Evolutionary conservation across 2,888 invertebrate species (phyloP), one percentile per base, ranked within the genome.

Genomic region (Ophion ellenae): DNA sequence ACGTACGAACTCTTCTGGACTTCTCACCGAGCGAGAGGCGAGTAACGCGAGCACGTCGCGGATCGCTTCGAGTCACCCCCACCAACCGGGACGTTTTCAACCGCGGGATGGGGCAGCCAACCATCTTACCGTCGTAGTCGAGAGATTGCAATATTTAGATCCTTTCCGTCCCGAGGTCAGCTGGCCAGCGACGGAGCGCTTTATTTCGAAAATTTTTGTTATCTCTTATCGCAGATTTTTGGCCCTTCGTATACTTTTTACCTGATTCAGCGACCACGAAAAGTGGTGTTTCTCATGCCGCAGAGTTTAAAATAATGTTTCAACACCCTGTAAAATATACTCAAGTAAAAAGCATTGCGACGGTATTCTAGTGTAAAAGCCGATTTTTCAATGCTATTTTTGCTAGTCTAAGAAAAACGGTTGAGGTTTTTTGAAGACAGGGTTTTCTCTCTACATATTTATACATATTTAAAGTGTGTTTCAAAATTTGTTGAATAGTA

Each of bases 1-100:
- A 59, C 67, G 71, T 76, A 85, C 85, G 36, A 80, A 83, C 76
- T 73, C 76, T 71, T 75, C 76, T 82, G 69, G 59, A 78, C 85
- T 71, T 85, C 82, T 78, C 81, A 70, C 20, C 85, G 78, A 17
- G 78, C 57, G 64, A 57, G 76, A 85, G 70, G 70, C 78, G 69
- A 75, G 75, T 69, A 61, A 64, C 83, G 53, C 82, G 71, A 79
- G 66, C 53, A 73, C 64, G 69, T 80, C 79, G 75, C 63, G 61
- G 64, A 66, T 64, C 76, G 76, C 24, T 47, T 63, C 57, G 79
- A 20, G 14, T 28, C 66, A 20, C 32, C 71, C 64, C 75, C 74
- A 63, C 74, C 80, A 47, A 20, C 20, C 64, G 10, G 24, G 24
- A 10, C 28, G 24, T 47, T 80, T 57, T 28, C 20, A 5, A 36